Evolutionary conservation across 2,113 vertebrate species (phyloP), one percentile per base, ranked within the genome.

Genomic region (Procavia capensis): DNA sequence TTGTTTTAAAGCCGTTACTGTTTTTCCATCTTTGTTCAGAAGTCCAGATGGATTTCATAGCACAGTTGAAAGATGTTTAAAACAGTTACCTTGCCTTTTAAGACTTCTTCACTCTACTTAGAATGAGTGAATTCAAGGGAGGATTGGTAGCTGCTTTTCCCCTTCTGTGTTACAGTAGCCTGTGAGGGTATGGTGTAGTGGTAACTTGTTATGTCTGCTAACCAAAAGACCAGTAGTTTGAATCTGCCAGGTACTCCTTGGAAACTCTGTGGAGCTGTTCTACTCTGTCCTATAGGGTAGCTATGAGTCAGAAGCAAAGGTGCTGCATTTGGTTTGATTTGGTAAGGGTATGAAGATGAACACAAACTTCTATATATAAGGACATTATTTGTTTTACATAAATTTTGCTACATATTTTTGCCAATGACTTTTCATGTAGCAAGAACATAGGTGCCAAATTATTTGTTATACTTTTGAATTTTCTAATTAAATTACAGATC

Each of bases 381-480:
- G 92, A 87, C 80, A 85, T 78, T 64, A 76, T 93, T 95, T 81
- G 74, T 96, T 96, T 98, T 96, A 90, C 95, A 80, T 81, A 13
- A 80, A 87, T 97, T 98, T 98, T 95, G 90, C 98, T 97, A 59
- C 6, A 87, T 98, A 76, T 95, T 98, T 98, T 98, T 98, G 97
- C 81, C 98, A 43, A 95, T 95, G 90, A 86, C 95, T 97, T 93
- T 98, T 94, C 97, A 96, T 97, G 98, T 98, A 97, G 98, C 96
- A 97, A 93, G 2, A 94, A 95, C 90, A 85, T 75, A 70, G 96
- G 96, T 97, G 95, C 97, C 96, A 96, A 95, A 79, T n/a, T 81
- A 20, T 95, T 97, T 95, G 95, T 92, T 97, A 86, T 98, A 95
- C 94, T 98, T 98, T 92, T 95, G 96, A 95, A 97, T 95, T 97